Evolutionary conservation across 2,888 invertebrate species (phyloP).

Genomic region (Gryllus longicercus): DNA sequence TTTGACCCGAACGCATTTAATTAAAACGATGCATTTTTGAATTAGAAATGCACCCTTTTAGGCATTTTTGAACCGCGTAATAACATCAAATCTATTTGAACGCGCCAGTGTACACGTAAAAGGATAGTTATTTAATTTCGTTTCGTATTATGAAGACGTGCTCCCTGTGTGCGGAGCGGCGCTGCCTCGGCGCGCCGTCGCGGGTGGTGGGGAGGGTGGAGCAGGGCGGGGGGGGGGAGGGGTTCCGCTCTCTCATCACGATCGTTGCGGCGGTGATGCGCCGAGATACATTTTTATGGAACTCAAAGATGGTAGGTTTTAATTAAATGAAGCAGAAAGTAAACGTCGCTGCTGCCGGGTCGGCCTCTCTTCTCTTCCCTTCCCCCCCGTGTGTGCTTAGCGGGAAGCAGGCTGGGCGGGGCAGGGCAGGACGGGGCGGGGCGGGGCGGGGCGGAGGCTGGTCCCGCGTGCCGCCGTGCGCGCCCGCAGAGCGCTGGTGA

Average conservation of each 20-base stretch:
- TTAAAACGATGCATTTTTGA: slow-evolving; percentile 10
- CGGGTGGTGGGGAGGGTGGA: no score
- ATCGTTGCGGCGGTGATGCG: no score
- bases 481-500: no score
- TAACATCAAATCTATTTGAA: slow-evolving; percentile 8
- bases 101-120: slow-evolving; percentile 10
- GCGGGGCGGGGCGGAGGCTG: no score
- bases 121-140: slow-evolving; percentile 1
- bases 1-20: neutral
- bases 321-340: slow-evolving; percentile 17
- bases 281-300: slow-evolving; percentile 11
- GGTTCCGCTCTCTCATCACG: no score
- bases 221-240: no score
- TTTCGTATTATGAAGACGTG: neutral
- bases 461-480: no score
- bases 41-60: slow-evolving; percentile 17
- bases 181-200: no score
- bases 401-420: no score
- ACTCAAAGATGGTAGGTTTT: slow-evolving; percentile 11
- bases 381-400: neutral
- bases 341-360: neutral
- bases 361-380: neutral
- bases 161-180: neutral
- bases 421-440: no score
- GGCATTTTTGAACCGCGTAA: neutral